Evolutionary conservation across 2,113 vertebrate species (phyloP).

Genomic region (Thunnus thynnus): DNA sequence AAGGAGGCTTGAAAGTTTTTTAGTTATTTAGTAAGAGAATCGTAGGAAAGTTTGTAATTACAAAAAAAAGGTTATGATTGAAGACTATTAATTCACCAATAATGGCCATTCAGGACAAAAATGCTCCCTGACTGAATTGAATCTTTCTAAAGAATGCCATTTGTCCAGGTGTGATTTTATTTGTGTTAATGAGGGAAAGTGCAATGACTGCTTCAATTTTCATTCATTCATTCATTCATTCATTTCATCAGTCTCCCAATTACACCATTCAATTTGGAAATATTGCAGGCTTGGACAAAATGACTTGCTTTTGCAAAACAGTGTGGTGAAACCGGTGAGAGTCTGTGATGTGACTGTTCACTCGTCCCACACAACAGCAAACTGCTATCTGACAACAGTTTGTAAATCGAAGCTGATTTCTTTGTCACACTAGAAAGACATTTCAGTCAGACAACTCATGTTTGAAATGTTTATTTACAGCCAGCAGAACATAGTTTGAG

Average conservation of each 20-base stretch:
- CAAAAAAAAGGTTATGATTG: not conserved
- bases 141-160: not conserved
- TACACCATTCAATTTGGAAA: not conserved
- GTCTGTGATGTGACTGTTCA: too few species aligned
- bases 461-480: too few species aligned
- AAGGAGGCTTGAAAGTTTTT: not conserved
- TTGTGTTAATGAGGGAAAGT: not conserved
- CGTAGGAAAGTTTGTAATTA: not conserved
- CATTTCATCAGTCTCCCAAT: not conserved
- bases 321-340: too few species aligned
- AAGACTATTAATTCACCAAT: not conserved
- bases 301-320: not conserved
- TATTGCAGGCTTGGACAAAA: not conserved
- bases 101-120: not conserved
- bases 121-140: not conserved
- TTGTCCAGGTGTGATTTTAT: not conserved
- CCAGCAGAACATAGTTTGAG: too few species aligned
- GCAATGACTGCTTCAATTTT: too few species aligned
- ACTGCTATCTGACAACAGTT: too few species aligned
- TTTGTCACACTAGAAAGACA: too few species aligned
- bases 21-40: too few species aligned
- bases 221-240: too few species aligned
- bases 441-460: too few species aligned
- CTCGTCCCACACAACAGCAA: too few species aligned
- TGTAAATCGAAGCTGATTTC: too few species aligned